Conservation (phyloP, 2,797 vertebrate genomes). For the Onychomys leucogaster region DNA sequence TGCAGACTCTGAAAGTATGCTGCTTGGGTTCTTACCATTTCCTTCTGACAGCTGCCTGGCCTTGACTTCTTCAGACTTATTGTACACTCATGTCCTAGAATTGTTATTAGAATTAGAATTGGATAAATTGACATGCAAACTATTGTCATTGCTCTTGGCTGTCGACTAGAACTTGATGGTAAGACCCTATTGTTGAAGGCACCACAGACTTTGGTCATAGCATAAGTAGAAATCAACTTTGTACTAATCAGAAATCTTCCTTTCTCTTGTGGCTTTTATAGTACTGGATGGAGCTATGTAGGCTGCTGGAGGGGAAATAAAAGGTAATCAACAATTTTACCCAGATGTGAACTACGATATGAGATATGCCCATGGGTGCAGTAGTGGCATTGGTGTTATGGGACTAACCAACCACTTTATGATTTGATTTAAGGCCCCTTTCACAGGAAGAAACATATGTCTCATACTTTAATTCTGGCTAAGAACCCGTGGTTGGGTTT, state of each 20-base stretch:
- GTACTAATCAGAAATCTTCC: background rate
- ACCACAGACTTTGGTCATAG: background rate
- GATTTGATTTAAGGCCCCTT: background rate
- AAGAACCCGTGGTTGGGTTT: background rate
- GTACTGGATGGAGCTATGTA: background rate
- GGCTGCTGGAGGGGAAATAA: background rate
- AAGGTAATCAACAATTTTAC: background rate
- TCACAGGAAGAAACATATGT: background rate
- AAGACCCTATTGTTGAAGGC: background rate
- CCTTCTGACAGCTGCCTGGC: background rate
- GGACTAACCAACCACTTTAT: background rate
- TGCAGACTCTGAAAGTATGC: background rate
- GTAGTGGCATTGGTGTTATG: background rate
- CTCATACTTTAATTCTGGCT: background rate
- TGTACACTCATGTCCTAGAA: background rate
- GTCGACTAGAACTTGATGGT: background rate
- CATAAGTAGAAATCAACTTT: background rate
- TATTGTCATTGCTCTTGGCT: background rate
- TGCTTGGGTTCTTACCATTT: background rate
- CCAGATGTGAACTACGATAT: background rate
- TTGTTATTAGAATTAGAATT: background rate
- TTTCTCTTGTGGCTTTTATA: background rate
- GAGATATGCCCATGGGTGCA: background rate
- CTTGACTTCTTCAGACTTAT: conserved; percentile 10
- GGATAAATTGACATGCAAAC: background rate